Percentiles rank a stretch among this genome's conserved stretches.
Conservation (phyloP, 1,140 invertebrate genomes). For the Apis cerana region DNA sequence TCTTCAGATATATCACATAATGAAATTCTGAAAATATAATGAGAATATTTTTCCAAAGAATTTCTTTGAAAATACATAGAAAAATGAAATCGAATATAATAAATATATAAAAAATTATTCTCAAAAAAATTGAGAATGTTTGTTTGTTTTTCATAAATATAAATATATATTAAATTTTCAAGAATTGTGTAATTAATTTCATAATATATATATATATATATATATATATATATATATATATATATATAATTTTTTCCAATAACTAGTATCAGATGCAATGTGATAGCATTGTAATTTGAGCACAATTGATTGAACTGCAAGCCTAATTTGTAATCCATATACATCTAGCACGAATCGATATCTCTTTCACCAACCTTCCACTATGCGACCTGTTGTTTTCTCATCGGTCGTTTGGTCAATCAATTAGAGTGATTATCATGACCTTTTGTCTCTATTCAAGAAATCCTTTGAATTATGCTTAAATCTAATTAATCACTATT, state of each 20-base stretch:
- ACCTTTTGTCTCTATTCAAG: background rate
- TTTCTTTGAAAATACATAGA: too few species aligned
- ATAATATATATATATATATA: background rate
- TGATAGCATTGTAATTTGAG: slow-evolving; percentile 29
- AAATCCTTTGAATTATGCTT: background rate
- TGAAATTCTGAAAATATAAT: too few species aligned
- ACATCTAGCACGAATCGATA: slow-evolving; percentile 61
- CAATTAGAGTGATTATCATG: slow-evolving; percentile 51
- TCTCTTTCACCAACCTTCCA: slow-evolving; percentile 28
- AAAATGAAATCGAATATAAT: too few species aligned
- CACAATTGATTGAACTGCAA: slow-evolving; percentile 56
- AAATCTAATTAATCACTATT: background rate
- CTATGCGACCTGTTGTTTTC: slow-evolving; percentile 34
- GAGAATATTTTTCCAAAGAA: too few species aligned
- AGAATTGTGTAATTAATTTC: background rate
- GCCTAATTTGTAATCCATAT: slow-evolving; percentile 64
- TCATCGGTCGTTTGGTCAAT: slow-evolving; percentile 33
- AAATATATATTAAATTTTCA: background rate
- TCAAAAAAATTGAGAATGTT: too few species aligned
- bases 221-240: too few species aligned
- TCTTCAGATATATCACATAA: too few species aligned
- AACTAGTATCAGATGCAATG: slow-evolving; percentile 10
- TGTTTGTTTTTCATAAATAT: too few species aligned
- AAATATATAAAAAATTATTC: too few species aligned
- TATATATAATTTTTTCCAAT: too few species aligned